Evolutionary conservation across 1,140 invertebrate species (phyloP).

Genomic region (Pachyrhynchus sulphureomaculatus): DNA sequence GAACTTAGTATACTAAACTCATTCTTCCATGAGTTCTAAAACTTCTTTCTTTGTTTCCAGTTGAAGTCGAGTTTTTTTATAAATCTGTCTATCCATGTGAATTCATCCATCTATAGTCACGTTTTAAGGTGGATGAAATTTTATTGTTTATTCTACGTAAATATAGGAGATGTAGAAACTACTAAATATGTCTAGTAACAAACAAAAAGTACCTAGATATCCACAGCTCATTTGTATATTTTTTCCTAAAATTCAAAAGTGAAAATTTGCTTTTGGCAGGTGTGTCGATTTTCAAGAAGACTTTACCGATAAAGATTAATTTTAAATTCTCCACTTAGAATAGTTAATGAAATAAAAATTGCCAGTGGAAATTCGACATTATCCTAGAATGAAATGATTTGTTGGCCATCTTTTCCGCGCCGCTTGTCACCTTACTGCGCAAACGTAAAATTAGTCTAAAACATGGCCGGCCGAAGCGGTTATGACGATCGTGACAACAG

Average conservation of each 20-base stretch:
- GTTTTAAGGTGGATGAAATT: too few species aligned
- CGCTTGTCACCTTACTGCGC: conserved; percentile 21
- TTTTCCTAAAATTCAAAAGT: conserved; percentile 1
- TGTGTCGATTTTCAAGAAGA: not conserved
- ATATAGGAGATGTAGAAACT: too few species aligned
- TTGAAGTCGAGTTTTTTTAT: too few species aligned
- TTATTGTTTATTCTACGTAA: too few species aligned
- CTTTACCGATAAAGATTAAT: not conserved
- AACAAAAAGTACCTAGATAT: not conserved
- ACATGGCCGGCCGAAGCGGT: conserved; percentile 50
- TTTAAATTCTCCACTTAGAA: not conserved
- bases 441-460: conserved; percentile 33
- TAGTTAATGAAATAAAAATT: conserved; percentile 1
- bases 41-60: too few species aligned
- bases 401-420: conserved; percentile 17
- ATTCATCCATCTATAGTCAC: too few species aligned
- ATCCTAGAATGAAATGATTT: conserved; percentile 19
- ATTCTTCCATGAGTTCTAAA: too few species aligned
- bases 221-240: not conserved
- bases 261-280: not conserved
- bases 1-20: too few species aligned
- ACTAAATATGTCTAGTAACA: too few species aligned
- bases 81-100: too few species aligned
- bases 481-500: conserved; percentile 50
- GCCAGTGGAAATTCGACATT: not conserved